These are phyloP conservation scores for Pedionomus torquatus DNA, from an alignment of 2,113 vertebrate species.

Conservation along the genomic window DNA sequence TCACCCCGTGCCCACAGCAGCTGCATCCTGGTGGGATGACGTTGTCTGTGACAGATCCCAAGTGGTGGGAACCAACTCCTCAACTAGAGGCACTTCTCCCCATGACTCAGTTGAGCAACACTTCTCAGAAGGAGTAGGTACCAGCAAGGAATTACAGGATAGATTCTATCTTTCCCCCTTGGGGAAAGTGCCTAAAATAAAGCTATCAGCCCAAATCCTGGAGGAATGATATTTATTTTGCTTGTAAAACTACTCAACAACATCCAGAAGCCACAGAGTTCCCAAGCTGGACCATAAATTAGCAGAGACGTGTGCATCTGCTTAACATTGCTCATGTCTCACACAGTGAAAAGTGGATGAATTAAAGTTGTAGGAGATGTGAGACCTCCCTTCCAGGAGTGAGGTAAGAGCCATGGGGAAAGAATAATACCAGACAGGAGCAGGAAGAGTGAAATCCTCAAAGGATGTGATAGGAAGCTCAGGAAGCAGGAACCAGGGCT, in stretches of 20 bases:
- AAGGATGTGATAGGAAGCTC: neutral
- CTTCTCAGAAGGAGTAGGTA: constrained; percentile 2
- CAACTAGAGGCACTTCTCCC: neutral
- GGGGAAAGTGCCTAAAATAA: neutral
- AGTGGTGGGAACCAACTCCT: neutral
- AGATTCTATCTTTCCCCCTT: neutral
- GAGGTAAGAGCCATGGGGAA: neutral
- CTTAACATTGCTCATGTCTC: neutral
- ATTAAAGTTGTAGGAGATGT: neutral
- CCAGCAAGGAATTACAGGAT: neutral
- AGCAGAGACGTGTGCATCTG: neutral
- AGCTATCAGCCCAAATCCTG: neutral
- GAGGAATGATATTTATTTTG: neutral
- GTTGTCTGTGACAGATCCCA: neutral
- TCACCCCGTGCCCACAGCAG: neutral
- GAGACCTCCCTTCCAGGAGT: neutral
- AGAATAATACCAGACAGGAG: neutral
- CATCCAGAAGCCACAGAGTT: neutral
- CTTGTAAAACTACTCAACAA: neutral
- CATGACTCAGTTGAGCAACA: neutral
- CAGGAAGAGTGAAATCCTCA: neutral
- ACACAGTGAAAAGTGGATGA: neutral
- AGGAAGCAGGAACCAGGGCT: neutral
- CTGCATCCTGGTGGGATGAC: neutral
- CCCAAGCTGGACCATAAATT: neutral